Evolutionary conservation across 1,140 invertebrate genomes (phyloP).

Genomic region (Aphelinus atriplicis): DNA sequence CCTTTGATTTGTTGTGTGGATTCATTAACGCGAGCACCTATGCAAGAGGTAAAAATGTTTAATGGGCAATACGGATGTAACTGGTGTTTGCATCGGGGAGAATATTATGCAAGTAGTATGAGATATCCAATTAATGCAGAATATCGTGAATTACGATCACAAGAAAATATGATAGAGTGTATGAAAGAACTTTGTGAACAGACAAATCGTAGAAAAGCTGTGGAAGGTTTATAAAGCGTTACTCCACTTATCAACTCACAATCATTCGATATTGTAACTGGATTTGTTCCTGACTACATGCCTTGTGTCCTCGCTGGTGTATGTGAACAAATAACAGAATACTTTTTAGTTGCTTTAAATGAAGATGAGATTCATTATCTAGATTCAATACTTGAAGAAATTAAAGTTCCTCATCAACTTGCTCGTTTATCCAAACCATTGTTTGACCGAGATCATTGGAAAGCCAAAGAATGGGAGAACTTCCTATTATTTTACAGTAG

Average conservation of each 20-base stretch:
- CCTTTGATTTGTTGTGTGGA: background rate
- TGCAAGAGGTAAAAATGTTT: background rate
- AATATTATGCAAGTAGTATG: background rate
- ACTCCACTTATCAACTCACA: background rate
- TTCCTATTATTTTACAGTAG: conserved; percentile 39
- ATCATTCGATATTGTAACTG: background rate
- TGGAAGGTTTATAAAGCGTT: background rate
- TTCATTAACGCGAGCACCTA: conserved; percentile 10
- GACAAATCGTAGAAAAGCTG: background rate
- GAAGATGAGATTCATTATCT: no score
- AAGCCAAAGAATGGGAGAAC: conserved; percentile 39
- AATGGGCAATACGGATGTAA: background rate
- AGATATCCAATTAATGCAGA: background rate
- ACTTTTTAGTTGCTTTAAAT: background rate
- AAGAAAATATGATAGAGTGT: background rate
- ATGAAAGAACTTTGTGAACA: background rate
- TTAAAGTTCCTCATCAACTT: conserved; percentile 32
- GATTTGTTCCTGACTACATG: conserved; percentile 2
- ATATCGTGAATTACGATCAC: background rate
- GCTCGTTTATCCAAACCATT: conserved; percentile 16
- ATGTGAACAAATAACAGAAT: conserved; percentile 2
- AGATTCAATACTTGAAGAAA: background rate
- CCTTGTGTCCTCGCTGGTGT: background rate
- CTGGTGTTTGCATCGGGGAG: conserved; percentile 1
- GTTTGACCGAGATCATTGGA: conserved; percentile 33